Evolutionary conservation across 2,797 vertebrate species (phyloP).

Genomic region (Spinibarbus caldwelli): DNA sequence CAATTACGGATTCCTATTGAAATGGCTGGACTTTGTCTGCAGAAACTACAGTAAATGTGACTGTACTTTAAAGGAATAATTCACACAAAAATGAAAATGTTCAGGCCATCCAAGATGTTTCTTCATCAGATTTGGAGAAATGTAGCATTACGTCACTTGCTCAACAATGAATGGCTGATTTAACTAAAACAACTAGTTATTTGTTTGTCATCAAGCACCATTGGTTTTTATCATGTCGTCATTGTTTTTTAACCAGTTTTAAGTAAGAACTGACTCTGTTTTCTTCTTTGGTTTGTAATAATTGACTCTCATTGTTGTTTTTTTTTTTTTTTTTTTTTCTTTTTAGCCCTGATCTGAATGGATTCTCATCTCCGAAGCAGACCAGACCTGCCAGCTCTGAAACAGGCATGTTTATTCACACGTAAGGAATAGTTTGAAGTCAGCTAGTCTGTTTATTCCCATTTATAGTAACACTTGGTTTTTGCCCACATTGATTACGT

Average conservation of each 20-base stretch:
- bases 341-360: conserved; percentile 6
- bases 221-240: background rate
- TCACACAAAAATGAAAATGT: too few relatives aligned
- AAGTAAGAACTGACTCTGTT: background rate
- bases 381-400: background rate
- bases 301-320: background rate
- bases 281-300: background rate
- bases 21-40: too few relatives aligned
- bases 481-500: background rate
- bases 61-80: background rate
- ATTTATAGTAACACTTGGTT: background rate
- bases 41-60: background rate
- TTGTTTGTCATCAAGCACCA: background rate
- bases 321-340: too few relatives aligned
- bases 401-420: background rate
- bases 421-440: background rate
- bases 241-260: background rate
- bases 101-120: too few relatives aligned
- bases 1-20: background rate
- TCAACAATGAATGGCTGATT: too few relatives aligned
- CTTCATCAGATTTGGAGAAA: too few relatives aligned
- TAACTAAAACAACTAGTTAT: too few relatives aligned
- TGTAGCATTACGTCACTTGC: too few relatives aligned
- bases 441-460: background rate
- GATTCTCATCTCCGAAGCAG: background rate